A percentile compares a stretch with the other conserved stretches of the same genome.
Conservation (phyloP, 2,888 invertebrate species). For the Galerucella nymphaeae region DNA sequence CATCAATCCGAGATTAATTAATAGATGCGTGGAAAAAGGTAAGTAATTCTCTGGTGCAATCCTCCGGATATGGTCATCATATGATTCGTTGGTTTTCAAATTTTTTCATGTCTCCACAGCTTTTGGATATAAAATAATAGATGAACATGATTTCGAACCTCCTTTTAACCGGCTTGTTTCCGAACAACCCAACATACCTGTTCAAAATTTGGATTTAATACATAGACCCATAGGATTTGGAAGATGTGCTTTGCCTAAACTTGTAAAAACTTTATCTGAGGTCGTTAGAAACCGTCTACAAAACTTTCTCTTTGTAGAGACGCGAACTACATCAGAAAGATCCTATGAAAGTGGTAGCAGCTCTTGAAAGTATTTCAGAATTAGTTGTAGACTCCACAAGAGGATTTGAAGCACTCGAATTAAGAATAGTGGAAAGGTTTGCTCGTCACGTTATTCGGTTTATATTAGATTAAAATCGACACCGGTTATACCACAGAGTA, state of each 20-base stretch:
- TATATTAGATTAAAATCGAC: no score
- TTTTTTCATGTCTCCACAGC: conserved; percentile 23
- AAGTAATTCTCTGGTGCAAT: not conserved
- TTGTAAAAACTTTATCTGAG: conserved; percentile 51
- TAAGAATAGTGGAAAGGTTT: conserved; percentile 63
- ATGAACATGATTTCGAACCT: conserved; percentile 58
- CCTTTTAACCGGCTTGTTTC: conserved; percentile 60
- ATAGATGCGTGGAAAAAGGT: conserved; percentile 57
- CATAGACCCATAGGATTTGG: conserved; percentile 64
- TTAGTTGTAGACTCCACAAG: conserved; percentile 65
- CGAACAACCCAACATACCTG: conserved; percentile 63
- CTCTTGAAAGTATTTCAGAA: conserved; percentile 64
- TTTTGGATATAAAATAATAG: conserved; percentile 35
- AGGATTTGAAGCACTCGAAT: conserved; percentile 62
- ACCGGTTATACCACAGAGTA: no score
- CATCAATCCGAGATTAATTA: conserved; percentile 60
- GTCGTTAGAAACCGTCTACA: not conserved
- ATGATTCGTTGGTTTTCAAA: not conserved
- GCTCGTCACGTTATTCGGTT: not conserved
- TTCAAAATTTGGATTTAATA: conserved; percentile 63
- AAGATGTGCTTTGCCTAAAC: conserved; percentile 63
- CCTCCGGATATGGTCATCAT: no score
- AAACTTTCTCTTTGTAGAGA: conserved; percentile 52
- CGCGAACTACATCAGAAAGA: conserved; percentile 62
- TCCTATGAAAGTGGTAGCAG: conserved; percentile 58